Evolutionary conservation across 2,797 vertebrate species (phyloP).

Genomic region (Sardinella longiceps): DNA sequence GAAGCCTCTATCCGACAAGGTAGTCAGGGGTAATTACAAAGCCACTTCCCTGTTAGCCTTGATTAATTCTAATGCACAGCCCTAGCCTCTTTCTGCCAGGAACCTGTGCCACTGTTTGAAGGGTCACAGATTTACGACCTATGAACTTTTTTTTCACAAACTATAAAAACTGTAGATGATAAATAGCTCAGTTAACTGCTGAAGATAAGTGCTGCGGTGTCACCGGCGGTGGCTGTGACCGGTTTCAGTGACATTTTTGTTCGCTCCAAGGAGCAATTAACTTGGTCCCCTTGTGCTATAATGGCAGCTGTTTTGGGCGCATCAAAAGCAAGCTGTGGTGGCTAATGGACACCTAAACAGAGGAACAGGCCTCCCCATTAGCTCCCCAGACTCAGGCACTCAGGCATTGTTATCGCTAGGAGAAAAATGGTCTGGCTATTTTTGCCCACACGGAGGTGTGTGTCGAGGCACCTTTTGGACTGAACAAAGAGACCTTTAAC

Average conservation of each 20-base stretch:
- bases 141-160: constrained; percentile 1
- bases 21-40: constrained; percentile 7
- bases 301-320: constrained; percentile 3
- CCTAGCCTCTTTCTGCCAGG: neutral
- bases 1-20: neutral
- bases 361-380: constrained; percentile 8
- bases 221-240: constrained; percentile 3
- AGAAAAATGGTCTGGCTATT: constrained; percentile 12
- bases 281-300: neutral
- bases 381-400: neutral
- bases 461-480: neutral
- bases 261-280: constrained; percentile 10
- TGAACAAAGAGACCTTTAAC: constrained; percentile 29
- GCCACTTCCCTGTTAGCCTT: neutral
- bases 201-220: neutral
- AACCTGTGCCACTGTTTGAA: neutral
- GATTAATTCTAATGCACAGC: neutral
- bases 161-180: constrained; percentile 13
- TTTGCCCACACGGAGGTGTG: constrained; percentile 16
- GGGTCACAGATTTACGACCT: neutral
- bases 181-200: constrained; percentile 5
- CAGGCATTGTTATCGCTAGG: neutral
- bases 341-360: constrained; percentile 9
- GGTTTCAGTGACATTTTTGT: constrained; percentile 2
- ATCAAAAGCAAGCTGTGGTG: neutral